Evolutionary conservation across 2,888 invertebrate genomes (phyloP).

Genomic region (Sarcophaga subvicina): DNA sequence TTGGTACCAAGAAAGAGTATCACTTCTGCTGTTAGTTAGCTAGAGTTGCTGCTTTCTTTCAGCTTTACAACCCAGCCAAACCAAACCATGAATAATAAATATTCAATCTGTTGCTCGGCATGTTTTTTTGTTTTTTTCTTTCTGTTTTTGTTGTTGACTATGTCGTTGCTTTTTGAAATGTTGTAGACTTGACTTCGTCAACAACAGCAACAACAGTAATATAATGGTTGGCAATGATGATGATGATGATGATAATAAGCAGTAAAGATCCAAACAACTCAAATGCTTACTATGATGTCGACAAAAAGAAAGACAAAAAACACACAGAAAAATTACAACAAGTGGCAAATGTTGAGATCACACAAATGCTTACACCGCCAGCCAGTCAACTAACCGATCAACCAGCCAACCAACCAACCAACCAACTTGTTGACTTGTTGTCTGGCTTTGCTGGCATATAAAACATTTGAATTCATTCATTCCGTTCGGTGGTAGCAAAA

Average conservation of each 20-base stretch:
- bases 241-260: neutral
- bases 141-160: constrained; percentile 3
- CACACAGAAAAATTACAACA: constrained; percentile 26
- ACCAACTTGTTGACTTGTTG: neutral
- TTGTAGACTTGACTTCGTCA: constrained; percentile 3
- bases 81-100: constrained; percentile 4
- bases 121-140: neutral
- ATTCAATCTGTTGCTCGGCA: constrained; percentile 40
- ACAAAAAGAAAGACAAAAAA: neutral
- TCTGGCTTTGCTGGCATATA: neutral
- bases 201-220: neutral
- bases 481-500: neutral
- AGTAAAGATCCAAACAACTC: constrained; percentile 50
- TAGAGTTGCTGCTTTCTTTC: too few relatives aligned
- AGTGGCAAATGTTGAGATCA: constrained; percentile 62
- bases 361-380: constrained; percentile 42
- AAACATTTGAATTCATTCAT: too few relatives aligned
- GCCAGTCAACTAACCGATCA: neutral
- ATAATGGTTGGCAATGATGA: too few relatives aligned
- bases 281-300: constrained; percentile 55
- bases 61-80: too few relatives aligned
- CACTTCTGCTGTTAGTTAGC: too few relatives aligned
- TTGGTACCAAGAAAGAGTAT: neutral
- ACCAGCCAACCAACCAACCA: constrained; percentile 48
- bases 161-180: neutral